Evolutionary conservation across 2,888 invertebrate genomes (phyloP).

Genomic region (Ochropacha duplaris): DNA sequence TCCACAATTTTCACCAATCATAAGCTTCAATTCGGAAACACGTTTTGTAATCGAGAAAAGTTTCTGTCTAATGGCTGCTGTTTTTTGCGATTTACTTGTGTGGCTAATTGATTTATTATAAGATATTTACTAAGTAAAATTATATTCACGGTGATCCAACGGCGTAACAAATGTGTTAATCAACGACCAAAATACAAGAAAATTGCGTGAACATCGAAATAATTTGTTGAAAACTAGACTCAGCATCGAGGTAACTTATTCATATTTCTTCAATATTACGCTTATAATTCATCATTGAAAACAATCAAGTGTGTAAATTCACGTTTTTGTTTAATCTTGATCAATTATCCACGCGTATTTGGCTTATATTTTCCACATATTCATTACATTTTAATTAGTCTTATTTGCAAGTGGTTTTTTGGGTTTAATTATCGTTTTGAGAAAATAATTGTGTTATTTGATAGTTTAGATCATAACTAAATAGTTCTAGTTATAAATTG

Average conservation of each 20-base stretch:
- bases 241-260: conserved; percentile 51
- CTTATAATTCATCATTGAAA: conserved; percentile 38
- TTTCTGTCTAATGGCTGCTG: conserved; percentile 51
- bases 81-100: conserved; percentile 47
- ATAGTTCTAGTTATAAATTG: not conserved
- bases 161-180: conserved; percentile 13
- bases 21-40: conserved; percentile 12
- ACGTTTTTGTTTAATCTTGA: conserved; percentile 12
- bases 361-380: conserved; percentile 6
- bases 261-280: conserved; percentile 43
- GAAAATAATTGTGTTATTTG: conserved; percentile 35
- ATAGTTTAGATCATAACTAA: not conserved
- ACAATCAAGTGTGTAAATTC: conserved; percentile 38
- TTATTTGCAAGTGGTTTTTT: not conserved
- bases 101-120: conserved; percentile 37
- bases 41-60: conserved; percentile 38
- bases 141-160: conserved; percentile 15
- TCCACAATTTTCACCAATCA: conserved; percentile 20
- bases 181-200: conserved; percentile 13
- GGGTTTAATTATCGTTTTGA: conserved; percentile 25
- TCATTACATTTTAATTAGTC: not conserved
- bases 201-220: conserved; percentile 10
- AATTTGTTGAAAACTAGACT: conserved; percentile 32
- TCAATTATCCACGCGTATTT: conserved; percentile 18
- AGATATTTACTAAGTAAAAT: conserved; percentile 15